Conservation (phyloP, 2,113 vertebrate genomes). For the Calyptomena viridis region DNA sequence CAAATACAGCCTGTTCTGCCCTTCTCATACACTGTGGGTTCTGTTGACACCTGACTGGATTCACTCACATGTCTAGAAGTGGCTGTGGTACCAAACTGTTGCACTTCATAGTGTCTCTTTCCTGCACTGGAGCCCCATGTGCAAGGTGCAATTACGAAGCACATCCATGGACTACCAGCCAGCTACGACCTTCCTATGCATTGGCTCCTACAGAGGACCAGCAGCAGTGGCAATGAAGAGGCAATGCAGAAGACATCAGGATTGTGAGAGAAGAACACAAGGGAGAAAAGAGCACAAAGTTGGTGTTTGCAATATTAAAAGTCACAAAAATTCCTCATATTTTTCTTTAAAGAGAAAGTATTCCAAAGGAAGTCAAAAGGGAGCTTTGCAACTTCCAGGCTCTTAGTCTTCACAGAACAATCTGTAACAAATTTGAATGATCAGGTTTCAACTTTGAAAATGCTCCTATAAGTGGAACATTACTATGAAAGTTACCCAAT, state of each 20-base stretch:
- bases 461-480: not conserved
- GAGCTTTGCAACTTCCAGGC: not conserved
- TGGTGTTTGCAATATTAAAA: not conserved
- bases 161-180: not conserved
- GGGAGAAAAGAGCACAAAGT: not conserved
- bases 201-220: not conserved
- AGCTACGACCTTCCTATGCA: not conserved
- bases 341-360: not conserved
- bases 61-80: not conserved
- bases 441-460: not conserved
- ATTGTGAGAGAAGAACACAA: not conserved
- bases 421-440: not conserved
- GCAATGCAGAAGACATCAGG: not conserved
- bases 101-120: not conserved
- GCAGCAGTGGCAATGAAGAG: not conserved
- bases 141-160: not conserved
- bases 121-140: fast-evolving
- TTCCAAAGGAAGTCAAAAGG: not conserved
- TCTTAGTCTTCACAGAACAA: not conserved
- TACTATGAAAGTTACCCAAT: not conserved
- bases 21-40: not conserved
- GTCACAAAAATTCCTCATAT: not conserved
- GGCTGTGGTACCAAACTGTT: not conserved
- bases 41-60: not conserved
- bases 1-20: not conserved